Conservation (phyloP, 2,888 invertebrate species). For the Acleris literana region DNA sequence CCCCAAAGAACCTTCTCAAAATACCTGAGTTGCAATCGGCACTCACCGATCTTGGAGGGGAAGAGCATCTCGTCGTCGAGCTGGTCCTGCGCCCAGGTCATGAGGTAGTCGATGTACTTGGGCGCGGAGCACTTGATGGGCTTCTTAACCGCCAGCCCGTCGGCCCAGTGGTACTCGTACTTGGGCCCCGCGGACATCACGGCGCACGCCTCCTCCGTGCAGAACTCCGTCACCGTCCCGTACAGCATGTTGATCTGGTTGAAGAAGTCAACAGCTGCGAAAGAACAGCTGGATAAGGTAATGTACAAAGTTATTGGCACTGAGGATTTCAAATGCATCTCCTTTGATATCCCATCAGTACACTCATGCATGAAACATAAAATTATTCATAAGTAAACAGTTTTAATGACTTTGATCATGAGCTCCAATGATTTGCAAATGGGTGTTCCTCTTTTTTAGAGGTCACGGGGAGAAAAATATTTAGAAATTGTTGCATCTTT, state of each 20-base stretch:
- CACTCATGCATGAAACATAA: too few relatives aligned
- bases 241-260: slow-evolving; percentile 99
- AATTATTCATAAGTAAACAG: too few relatives aligned
- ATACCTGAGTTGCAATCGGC: too few relatives aligned
- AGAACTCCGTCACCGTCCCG: slow-evolving; percentile 99
- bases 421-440: too few relatives aligned
- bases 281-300: background rate
- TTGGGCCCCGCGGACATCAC: slow-evolving; percentile 99
- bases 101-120: slow-evolving; percentile 99
- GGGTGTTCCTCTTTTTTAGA: too few relatives aligned
- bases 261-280: slow-evolving; percentile 98
- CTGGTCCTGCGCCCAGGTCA: slow-evolving; percentile 99
- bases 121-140: slow-evolving; percentile 99
- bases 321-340: too few relatives aligned
- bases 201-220: slow-evolving; percentile 97
- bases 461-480: too few relatives aligned
- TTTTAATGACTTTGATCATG: too few relatives aligned
- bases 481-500: too few relatives aligned
- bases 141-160: slow-evolving; percentile 98
- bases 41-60: slow-evolving; percentile 94
- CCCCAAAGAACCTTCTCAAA: too few relatives aligned
- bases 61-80: slow-evolving; percentile 99
- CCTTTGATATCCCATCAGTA: too few relatives aligned
- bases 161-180: slow-evolving; percentile 99
- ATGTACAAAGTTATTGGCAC: too few relatives aligned